phyloP scores from a whole-genome alignment of 2,113 vertebrate species.

The Thalassarche chlororhynchos region DNA sequence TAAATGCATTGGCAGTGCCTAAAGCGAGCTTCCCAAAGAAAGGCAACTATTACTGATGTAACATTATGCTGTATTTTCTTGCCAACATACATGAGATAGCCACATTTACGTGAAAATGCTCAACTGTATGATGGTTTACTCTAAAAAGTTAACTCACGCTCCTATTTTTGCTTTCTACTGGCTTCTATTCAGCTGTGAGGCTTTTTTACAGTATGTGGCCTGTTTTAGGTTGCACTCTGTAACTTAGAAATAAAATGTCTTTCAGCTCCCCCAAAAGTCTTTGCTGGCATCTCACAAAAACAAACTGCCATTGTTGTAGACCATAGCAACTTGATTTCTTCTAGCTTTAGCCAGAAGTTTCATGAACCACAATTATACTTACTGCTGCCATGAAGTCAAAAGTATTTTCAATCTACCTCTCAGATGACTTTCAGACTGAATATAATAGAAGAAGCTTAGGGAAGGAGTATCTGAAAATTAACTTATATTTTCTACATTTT shows the following conservation, averaged over 20 bases:
- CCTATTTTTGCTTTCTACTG: neutral
- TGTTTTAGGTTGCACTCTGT: slow-evolving; percentile 26
- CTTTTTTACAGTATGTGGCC: slow-evolving; percentile 21
- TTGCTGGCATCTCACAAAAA: slow-evolving; percentile 53
- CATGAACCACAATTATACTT: slow-evolving; percentile 71
- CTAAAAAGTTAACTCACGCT: neutral
- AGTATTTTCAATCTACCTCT: slow-evolving; percentile 58
- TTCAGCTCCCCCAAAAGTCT: neutral
- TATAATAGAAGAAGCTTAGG: neutral
- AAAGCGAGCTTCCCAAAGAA: neutral
- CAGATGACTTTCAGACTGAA: slow-evolving; percentile 33
- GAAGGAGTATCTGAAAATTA: slow-evolving; percentile 11
- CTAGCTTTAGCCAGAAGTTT: slow-evolving; percentile 51
- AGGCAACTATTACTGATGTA: neutral
- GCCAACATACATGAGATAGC: neutral
- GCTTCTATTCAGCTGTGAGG: neutral
- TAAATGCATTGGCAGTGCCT: neutral
- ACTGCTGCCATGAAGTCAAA: slow-evolving; percentile 54
- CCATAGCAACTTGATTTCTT: slow-evolving; percentile 58
- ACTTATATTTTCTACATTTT: neutral
- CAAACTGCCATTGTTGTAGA: slow-evolving; percentile 59
- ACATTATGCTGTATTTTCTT: neutral
- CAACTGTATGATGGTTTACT: neutral
- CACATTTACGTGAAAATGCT: neutral
- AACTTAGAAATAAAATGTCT: slow-evolving; percentile 28